phyloP scores from a whole-genome alignment of 2,113 vertebrate species.

The Candoia aspera region DNA sequence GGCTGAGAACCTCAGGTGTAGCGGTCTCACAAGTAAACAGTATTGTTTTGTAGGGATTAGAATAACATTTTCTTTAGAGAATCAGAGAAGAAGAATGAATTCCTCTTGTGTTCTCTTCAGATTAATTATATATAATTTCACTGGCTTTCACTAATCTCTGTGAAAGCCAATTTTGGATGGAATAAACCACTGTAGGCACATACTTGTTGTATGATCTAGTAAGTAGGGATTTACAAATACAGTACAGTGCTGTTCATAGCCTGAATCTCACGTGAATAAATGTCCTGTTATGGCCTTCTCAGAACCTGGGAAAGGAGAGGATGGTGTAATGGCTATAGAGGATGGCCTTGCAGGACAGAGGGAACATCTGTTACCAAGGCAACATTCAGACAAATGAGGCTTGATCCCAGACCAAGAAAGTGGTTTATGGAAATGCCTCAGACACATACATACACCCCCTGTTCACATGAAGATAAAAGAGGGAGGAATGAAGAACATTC shows the following conservation, averaged over 20 bases:
- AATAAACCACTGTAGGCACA: background rate
- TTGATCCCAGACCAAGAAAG: background rate
- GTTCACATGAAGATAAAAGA: background rate
- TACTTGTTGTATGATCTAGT: constrained; percentile 19
- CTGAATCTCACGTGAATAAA: background rate
- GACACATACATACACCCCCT: background rate
- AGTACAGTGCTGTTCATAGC: background rate
- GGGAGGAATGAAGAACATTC: background rate
- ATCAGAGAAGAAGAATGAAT: background rate
- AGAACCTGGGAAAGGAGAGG: background rate
- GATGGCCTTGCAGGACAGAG: background rate
- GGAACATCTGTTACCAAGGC: background rate
- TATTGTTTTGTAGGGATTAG: constrained; percentile 20
- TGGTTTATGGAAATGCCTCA: background rate
- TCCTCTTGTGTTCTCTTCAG: background rate
- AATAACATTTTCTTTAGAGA: background rate
- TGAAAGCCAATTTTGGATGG: background rate
- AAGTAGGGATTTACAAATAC: background rate
- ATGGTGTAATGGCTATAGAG: background rate
- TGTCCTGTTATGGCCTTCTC: background rate
- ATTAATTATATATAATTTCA: constrained; percentile 1
- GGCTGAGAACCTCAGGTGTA: constrained; percentile 36
- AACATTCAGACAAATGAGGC: background rate
- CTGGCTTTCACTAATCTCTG: constrained; percentile 34
- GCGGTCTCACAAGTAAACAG: constrained; percentile 12